Evolutionary conservation across 2,888 invertebrate species (phyloP).

Genomic region (Eudasyphora cyanicolor): DNA sequence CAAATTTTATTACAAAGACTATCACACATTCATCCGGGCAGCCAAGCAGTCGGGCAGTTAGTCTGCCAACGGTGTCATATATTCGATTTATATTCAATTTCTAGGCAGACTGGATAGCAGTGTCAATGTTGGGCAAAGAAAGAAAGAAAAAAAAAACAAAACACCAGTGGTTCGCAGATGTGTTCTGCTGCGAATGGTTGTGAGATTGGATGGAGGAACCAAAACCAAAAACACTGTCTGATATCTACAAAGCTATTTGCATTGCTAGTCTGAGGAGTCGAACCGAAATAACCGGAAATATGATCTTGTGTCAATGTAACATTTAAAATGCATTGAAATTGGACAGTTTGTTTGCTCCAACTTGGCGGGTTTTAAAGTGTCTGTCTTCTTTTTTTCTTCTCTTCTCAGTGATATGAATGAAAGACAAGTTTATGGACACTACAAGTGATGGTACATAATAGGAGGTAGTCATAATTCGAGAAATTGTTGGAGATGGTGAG

Average conservation of each 20-base stretch:
- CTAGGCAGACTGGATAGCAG: neutral
- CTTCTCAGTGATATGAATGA: too few species aligned
- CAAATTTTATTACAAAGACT: constrained; percentile 16
- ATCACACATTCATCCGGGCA: neutral
- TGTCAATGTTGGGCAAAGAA: too few species aligned
- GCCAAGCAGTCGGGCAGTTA: neutral
- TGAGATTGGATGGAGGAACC: neutral
- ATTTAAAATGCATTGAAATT: constrained; percentile 31
- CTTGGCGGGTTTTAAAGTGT: neutral
- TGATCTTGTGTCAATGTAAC: constrained; percentile 51
- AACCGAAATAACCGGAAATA: constrained; percentile 34
- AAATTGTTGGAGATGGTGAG: too few species aligned
- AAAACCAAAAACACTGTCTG: neutral
- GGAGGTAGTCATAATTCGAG: too few species aligned
- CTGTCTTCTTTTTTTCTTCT: neutral
- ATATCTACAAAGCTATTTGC: neutral
- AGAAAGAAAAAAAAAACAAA: too few species aligned
- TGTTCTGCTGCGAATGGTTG: neutral
- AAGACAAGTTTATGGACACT: too few species aligned
- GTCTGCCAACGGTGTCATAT: neutral
- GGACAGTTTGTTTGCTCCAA: neutral
- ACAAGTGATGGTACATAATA: too few species aligned
- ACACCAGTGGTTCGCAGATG: neutral
- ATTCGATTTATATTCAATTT: constrained; percentile 11
- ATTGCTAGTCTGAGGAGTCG: neutral